These are phyloP conservation scores for Atherinosoma microstoma DNA, from an alignment of 2,797 vertebrate species.

Conservation along the genomic window DNA sequence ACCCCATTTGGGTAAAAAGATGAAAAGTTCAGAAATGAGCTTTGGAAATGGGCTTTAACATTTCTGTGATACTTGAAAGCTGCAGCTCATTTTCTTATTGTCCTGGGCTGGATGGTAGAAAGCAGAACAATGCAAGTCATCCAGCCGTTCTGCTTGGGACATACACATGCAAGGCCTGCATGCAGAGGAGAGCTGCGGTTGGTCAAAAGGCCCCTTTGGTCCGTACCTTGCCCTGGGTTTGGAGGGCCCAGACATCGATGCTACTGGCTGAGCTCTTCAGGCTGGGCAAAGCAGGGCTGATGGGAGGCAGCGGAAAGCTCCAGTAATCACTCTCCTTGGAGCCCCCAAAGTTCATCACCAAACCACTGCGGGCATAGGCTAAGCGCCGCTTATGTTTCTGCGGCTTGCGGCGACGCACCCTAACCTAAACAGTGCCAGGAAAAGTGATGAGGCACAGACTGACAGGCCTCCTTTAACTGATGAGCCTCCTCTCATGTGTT, in stretches of 20 bases:
- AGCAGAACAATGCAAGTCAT: slow-evolving; percentile 35
- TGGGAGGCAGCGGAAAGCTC: slow-evolving; percentile 83
- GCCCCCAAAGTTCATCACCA: slow-evolving; percentile 71
- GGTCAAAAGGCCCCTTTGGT: slow-evolving; percentile 32
- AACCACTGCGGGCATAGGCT: slow-evolving; percentile 80
- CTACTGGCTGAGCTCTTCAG: slow-evolving; percentile 77
- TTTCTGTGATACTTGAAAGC: slow-evolving; percentile 38
- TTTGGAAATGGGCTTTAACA: slow-evolving; percentile 20
- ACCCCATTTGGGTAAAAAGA: neutral
- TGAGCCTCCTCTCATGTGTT: slow-evolving; percentile 26
- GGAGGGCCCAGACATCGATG: slow-evolving; percentile 51
- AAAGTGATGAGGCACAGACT: slow-evolving; percentile 60
- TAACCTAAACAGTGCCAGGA: slow-evolving; percentile 75
- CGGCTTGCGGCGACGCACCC: slow-evolving; percentile 59
- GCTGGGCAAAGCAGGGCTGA: slow-evolving; percentile 55
- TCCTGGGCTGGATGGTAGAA: slow-evolving; percentile 37
- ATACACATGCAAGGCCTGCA: slow-evolving; percentile 68
- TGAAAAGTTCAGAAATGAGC: slow-evolving; percentile 52
- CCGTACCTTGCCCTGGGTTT: slow-evolving; percentile 73
- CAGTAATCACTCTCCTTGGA: slow-evolving; percentile 82
- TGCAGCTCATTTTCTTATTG: slow-evolving; percentile 30
- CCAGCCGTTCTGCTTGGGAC: slow-evolving; percentile 16
- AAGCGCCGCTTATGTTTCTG: slow-evolving; percentile 80
- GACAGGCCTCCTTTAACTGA: slow-evolving; percentile 15
- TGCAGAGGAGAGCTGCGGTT: slow-evolving; percentile 46